These are phyloP conservation scores for Tridacna gigas DNA, from an alignment of 2,888 invertebrate genomes.

Conservation along the genomic window DNA sequence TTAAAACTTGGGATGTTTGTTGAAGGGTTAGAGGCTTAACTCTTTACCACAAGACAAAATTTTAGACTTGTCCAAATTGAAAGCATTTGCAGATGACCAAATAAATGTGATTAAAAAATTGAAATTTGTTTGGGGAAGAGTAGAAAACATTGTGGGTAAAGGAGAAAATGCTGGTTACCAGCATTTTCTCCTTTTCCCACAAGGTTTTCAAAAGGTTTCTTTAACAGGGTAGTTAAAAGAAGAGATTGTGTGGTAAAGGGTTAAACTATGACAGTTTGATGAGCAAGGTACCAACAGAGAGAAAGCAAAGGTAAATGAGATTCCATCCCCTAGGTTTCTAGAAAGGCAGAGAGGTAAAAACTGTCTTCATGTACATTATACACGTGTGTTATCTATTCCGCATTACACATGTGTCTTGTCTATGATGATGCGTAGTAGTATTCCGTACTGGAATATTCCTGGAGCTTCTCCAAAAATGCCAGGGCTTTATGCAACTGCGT, in stretches of 20 bases:
- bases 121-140: too few relatives aligned
- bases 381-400: neutral
- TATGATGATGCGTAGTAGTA: conserved; percentile 17
- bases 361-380: neutral
- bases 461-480: neutral
- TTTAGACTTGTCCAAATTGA: too few relatives aligned
- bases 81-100: too few relatives aligned
- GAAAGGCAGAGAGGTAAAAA: neutral
- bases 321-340: too few relatives aligned
- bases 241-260: neutral
- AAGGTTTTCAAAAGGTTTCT: neutral
- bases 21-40: too few relatives aligned
- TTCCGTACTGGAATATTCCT: conserved; percentile 1
- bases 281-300: neutral
- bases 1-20: too few relatives aligned
- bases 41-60: too few relatives aligned
- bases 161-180: neutral
- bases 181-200: neutral
- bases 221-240: neutral
- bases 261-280: neutral
- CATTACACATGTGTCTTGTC: conserved; percentile 8
- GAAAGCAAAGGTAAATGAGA: too few relatives aligned
- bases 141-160: neutral
- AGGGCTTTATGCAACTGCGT: conserved; percentile 12
- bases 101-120: too few relatives aligned